phyloP scores from a whole-genome alignment of 2,113 vertebrate genomes.

The Hymenochirus boettgeri region DNA sequence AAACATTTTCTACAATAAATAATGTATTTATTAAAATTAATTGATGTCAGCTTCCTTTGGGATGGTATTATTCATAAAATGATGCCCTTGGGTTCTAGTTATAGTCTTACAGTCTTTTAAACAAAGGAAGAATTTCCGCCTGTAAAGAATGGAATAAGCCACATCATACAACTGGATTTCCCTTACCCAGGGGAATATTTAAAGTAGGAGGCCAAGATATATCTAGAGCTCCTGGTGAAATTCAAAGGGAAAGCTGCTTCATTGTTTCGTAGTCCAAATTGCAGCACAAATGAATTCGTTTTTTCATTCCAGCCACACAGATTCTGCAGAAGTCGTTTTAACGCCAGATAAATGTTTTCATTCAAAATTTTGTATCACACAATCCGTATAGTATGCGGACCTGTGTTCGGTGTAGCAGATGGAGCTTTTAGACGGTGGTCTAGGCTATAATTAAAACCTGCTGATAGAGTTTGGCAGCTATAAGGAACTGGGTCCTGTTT shows the following conservation, averaged over 20 bases:
- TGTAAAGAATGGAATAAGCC: slow-evolving; percentile 48
- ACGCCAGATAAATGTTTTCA: slow-evolving; percentile 41
- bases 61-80: slow-evolving; percentile 49
- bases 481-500: slow-evolving; percentile 45
- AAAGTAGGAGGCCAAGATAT: neutral
- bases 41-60: slow-evolving; percentile 50
- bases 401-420: slow-evolving; percentile 31
- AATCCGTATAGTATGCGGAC: neutral
- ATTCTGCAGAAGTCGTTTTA: slow-evolving; percentile 41
- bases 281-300: slow-evolving; percentile 27
- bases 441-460: slow-evolving; percentile 40
- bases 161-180: slow-evolving; percentile 40
- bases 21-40: slow-evolving; percentile 51
- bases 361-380: slow-evolving; percentile 41
- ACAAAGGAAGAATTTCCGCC: slow-evolving; percentile 48
- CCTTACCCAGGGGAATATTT: slow-evolving; percentile 30
- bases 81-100: slow-evolving; percentile 43
- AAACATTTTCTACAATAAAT: slow-evolving; percentile 30
- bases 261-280: slow-evolving; percentile 22
- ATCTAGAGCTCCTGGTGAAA: slow-evolving; percentile 27
- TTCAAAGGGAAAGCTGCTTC: slow-evolving; percentile 13
- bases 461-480: slow-evolving; percentile 49
- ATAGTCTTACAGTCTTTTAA: slow-evolving; percentile 44
- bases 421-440: slow-evolving; percentile 45
- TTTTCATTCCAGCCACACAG: slow-evolving; percentile 39